These are phyloP conservation scores for Acronicta psi DNA, from an alignment of 2,888 invertebrate genomes.

Conservation along the genomic window DNA sequence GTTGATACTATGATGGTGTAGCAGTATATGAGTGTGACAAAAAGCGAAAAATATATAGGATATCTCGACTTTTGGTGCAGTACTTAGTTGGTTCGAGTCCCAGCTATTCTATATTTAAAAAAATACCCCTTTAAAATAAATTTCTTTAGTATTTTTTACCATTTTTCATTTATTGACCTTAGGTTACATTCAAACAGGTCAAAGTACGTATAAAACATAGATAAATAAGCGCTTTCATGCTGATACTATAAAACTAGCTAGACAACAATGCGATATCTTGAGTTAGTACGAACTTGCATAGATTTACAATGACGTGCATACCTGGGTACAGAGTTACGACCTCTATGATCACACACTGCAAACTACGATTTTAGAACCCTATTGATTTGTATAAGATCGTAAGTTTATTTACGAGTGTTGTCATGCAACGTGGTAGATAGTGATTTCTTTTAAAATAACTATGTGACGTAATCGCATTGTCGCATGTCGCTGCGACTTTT, in stretches of 20 bases:
- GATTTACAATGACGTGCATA: conserved; percentile 21
- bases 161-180: not conserved
- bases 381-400: conserved; percentile 16
- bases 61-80: no score
- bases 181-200: not conserved
- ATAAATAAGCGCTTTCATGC: conserved; percentile 26
- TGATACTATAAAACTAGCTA: conserved; percentile 30
- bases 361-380: conserved; percentile 16
- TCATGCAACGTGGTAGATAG: not conserved
- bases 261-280: conserved; percentile 9
- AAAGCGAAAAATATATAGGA: no score
- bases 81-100: no score
- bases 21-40: no score
- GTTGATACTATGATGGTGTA: no score
- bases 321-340: conserved; percentile 11
- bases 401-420: not conserved
- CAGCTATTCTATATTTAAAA: no score
- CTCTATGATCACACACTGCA: conserved; percentile 8
- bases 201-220: conserved; percentile 32
- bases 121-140: no score
- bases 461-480: not conserved
- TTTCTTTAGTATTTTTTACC: no score
- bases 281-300: not conserved
- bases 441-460: not conserved
- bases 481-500: not conserved